phyloP scores from a whole-genome alignment of 30 jellyfish, hydroid and myxozoan species.

The Aurelia sp. region DNA sequence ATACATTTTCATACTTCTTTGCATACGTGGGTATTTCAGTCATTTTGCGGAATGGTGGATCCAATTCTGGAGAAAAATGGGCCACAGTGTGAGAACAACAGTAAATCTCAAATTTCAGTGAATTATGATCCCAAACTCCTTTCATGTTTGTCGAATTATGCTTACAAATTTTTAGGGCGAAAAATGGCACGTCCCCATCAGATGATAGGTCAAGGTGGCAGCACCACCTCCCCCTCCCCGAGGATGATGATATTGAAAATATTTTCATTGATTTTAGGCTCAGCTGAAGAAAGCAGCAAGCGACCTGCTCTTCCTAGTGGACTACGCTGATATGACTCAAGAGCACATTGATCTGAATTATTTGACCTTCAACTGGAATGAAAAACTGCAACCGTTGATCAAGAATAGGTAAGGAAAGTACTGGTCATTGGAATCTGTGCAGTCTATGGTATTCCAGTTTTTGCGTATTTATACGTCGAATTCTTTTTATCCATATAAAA shows the following conservation, averaged over 20 bases:
- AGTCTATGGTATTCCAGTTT: no score
- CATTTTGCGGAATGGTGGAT: no score
- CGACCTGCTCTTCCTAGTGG: constrained; percentile 58
- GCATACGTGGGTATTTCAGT: no score
- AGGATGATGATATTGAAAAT: neutral
- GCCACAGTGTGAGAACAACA: no score
- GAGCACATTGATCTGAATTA: constrained; percentile 60
- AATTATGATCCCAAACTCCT: no score
- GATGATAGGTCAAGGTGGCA: neutral
- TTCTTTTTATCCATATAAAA: no score
- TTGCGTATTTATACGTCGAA: no score
- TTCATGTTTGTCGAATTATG: neutral
- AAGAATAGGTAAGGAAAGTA: constrained; percentile 32
- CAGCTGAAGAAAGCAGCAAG: constrained; percentile 60
- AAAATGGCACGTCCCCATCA: neutral
- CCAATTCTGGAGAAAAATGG: no score
- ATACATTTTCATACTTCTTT: no score
- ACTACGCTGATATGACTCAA: constrained; percentile 59
- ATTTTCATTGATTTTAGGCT: constrained; percentile 14
- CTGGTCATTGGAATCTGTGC: neutral
- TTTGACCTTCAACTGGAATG: constrained; percentile 75
- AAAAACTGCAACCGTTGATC: constrained; percentile 71
- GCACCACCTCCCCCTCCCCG: neutral
- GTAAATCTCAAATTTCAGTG: no score
- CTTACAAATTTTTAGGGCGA: neutral